Base-by-base conservation (phyloP, 1,140 invertebrate species). In the Spodoptera litura region DNA sequence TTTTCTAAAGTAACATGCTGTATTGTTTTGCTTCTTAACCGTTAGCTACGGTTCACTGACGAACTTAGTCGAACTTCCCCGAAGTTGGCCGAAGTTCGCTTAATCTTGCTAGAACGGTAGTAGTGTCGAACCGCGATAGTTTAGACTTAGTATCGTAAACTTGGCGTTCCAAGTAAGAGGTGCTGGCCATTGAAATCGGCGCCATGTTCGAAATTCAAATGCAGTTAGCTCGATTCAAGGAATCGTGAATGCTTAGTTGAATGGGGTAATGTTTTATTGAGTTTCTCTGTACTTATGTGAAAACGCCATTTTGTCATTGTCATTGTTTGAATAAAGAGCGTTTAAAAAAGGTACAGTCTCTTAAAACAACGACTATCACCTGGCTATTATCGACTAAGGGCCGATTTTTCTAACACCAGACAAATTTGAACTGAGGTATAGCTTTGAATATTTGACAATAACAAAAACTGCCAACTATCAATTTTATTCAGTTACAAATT, bases 11-110 rank as follows among this genome's bases (percentile, higher is more conserved):
- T 56, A 76, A 62, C 73, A 78, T 71, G 59, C 68, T 68, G 55
- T 81, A 83, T 81, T 85, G 84, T 85, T 83, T 85, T 81, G 76
- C 76, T 83, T 78, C 80, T 77, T 77, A 80, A 80, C 49, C 78
- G 77, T 71, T 82, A 78, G 73, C 35, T 66, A 53, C 62, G 53
- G 72, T 71, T 68, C 61, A 75, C 55, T 76, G 70, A 20, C 70
- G 73, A 55, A 76, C 73, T 77, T 78, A n/a, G 55, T 56, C 76
- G 68, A 82, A 82, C 72, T 85, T 79, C 27, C 20, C 25, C 80
- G 71, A 83, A 82, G 68, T 79, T 77, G 53, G 44, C 56, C 83
- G 59, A 86, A 86, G 73, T 87, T 85, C 74, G 73, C 56, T 81
- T 83, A 85, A 85, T 85, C 82, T 83, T 51, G 83, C 81, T 53